Percentiles rank a stretch among this genome's conserved stretches.
Evolutionary conservation across 2,888 invertebrate species (phyloP).

Genomic region (Conistra vaccinii): DNA sequence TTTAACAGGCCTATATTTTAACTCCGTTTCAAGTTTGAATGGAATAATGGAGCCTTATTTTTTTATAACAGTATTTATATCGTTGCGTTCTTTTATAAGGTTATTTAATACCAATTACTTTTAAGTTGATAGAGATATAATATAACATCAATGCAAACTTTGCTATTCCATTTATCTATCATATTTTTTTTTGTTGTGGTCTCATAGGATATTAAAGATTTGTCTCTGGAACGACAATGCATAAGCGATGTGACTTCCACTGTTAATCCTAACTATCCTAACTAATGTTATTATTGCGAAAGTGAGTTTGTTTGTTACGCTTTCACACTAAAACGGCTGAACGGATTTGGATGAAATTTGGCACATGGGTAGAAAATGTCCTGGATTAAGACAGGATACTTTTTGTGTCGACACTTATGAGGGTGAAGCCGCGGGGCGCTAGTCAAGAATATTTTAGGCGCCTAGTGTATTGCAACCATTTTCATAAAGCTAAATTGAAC

Average conservation of each 20-base stretch:
- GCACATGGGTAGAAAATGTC: no score
- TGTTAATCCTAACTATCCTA: neutral
- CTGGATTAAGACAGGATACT: no score
- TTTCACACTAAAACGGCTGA: no score
- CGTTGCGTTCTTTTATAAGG: neutral
- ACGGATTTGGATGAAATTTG: no score
- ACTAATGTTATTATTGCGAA: no score
- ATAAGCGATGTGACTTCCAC: neutral
- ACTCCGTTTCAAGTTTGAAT: constrained; percentile 12
- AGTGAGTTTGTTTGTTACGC: no score
- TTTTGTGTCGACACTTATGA: no score
- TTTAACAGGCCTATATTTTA: constrained; percentile 13
- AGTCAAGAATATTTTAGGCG: neutral
- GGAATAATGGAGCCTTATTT: neutral
- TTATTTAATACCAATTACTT: neutral
- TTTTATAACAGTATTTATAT: neutral
- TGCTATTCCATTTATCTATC: neutral
- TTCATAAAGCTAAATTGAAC: neutral
- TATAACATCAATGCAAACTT: neutral
- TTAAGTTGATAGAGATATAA: neutral
- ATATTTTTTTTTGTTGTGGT: neutral
- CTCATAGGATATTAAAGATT: neutral
- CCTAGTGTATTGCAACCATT: neutral
- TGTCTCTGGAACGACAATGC: neutral
- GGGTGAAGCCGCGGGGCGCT: no score